Evolutionary conservation across 1,140 invertebrate species (phyloP).

Genomic region (Drosophila busckii): DNA sequence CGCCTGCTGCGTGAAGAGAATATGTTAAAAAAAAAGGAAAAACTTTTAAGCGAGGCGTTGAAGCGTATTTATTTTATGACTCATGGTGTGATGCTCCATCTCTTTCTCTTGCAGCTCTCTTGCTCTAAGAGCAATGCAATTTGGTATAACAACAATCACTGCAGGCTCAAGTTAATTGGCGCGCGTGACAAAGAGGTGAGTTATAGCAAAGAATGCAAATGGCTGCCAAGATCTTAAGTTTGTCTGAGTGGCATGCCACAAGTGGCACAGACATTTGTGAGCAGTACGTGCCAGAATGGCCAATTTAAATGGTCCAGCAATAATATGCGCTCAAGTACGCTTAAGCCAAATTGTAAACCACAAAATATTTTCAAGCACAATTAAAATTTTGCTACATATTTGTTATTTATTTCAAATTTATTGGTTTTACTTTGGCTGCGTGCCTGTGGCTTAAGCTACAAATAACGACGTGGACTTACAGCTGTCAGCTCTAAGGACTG

Average conservation of each 20-base stretch:
- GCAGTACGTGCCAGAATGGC: constrained; percentile 25
- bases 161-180: constrained; percentile 53
- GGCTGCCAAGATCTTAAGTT: constrained; percentile 10
- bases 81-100: constrained; percentile 36
- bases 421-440: constrained; percentile 25
- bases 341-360: neutral
- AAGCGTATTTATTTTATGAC: constrained; percentile 63
- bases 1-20: constrained; percentile 2
- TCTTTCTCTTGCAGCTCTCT: constrained; percentile 26
- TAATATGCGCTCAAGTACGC: neutral
- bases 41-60: constrained; percentile 35
- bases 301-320: constrained; percentile 1
- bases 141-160: constrained; percentile 17
- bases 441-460: constrained; percentile 71
- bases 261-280: constrained; percentile 43
- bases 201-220: constrained; percentile 19
- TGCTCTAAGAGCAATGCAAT: constrained; percentile 25
- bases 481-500: constrained; percentile 8
- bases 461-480: constrained; percentile 52
- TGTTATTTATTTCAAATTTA: constrained; percentile 13
- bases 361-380: constrained; percentile 14
- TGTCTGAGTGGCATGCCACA: constrained; percentile 66
- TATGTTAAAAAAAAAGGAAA: constrained; percentile 15
- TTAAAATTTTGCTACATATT: neutral
- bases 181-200: constrained; percentile 64